A percentile compares a stretch with the other conserved stretches of the same genome.
Conservation (phyloP, 2,113 vertebrate genomes). For the Sakesphorus luctuosus region DNA sequence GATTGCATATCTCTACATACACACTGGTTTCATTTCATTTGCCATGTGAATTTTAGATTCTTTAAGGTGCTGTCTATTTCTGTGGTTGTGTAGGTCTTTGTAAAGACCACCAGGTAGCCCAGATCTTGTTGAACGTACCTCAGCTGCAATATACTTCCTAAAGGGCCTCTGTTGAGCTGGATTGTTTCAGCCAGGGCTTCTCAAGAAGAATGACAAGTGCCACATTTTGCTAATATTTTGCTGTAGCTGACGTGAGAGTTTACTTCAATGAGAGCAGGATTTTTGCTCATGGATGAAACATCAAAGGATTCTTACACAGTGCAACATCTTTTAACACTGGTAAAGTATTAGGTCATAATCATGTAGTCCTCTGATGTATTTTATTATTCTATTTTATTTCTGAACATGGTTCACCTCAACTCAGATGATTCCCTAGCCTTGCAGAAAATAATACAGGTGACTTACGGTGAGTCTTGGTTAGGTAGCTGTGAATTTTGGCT, state of each 20-base stretch:
- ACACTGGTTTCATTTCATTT: not conserved
- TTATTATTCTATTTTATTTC: slow-evolving; percentile 37
- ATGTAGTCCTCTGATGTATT: slow-evolving; percentile 4
- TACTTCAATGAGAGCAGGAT: not conserved
- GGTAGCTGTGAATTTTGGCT: not conserved
- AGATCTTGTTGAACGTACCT: not conserved
- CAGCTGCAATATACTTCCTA: not conserved
- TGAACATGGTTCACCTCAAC: not conserved
- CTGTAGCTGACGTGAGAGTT: not conserved
- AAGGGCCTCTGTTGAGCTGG: not conserved
- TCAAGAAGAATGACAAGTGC: not conserved
- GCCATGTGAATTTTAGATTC: not conserved
- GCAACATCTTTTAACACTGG: not conserved
- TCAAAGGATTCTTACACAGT: slow-evolving; percentile 25
- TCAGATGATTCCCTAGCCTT: not conserved
- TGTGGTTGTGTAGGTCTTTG: not conserved
- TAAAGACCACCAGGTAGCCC: not conserved
- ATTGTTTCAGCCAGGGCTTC: not conserved
- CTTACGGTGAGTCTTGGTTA: not conserved
- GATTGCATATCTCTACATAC: not conserved
- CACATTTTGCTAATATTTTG: not conserved
- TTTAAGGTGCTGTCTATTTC: not conserved
- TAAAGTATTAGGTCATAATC: not conserved
- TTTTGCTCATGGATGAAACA: slow-evolving; percentile 33
- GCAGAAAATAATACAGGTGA: not conserved